Evolutionary conservation across 35 echinoderm and acorn worm species (phyloP), one percentile per base, ranked within the genome.

Genomic region (Eucidaris tribuloides): DNA sequence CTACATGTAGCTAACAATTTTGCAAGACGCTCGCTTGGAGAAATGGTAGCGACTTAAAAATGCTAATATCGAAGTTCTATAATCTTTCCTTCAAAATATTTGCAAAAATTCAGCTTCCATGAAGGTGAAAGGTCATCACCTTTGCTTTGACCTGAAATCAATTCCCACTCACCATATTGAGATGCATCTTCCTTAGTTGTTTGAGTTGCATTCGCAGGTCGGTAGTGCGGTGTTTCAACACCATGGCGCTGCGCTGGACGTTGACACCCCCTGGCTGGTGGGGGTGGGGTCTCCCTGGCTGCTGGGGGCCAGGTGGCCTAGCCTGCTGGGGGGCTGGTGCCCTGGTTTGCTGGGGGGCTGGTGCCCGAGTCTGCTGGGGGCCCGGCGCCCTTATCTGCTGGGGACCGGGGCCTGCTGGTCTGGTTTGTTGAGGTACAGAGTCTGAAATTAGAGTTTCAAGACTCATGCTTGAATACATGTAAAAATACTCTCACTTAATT

Each of bases 121-220:
- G n/a, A n/a, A n/a, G n/a, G n/a, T n/a, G n/a, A n/a, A n/a, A n/a
- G n/a, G n/a, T n/a, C n/a, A n/a, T n/a, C n/a, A n/a, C n/a, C n/a
- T n/a, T n/a, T n/a, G n/a, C n/a, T n/a, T n/a, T n/a, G n/a, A n/a
- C n/a, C n/a, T n/a, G n/a, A n/a, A n/a, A n/a, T n/a, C n/a, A n/a
- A n/a, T 27, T 39, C 1, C 15, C 3, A 42, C 59, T 65, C 76
- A 96, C 92, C 87, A 90, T 90, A 34, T 90, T 80, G 1, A 97
- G 79, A 41, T 97, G 93, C 42, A 96, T 78, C 29, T 91, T 90
- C 18, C 88, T 55, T 34, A 97, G 64, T 37, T 84, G 80, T 30
- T 86, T 86, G 40, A 91, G 89, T 22, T 97, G 89, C 31, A 92
- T 89, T 41, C 94, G 71, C 18, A 97, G 72, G 36, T 85, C 85